These are phyloP conservation scores for Medauroidea extradentata DNA, from an alignment of 1,140 invertebrate species.

Conservation along the genomic window DNA sequence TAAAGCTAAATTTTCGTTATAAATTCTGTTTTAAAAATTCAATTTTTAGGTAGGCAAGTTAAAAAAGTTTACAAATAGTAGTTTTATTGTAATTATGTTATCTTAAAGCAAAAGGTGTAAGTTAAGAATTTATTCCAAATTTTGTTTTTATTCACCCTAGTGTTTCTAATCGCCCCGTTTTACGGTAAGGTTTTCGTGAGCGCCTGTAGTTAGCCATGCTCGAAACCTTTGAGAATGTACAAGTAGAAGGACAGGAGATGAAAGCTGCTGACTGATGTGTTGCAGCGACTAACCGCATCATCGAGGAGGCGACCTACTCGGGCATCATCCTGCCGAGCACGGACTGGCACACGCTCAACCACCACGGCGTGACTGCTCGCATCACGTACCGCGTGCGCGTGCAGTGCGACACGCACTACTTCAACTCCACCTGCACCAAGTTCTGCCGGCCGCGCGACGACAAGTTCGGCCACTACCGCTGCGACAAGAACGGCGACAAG, in stretches of 20 bases:
- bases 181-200: too few relatives aligned
- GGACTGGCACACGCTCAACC: conserved; percentile 86
- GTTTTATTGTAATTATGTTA: too few relatives aligned
- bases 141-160: too few relatives aligned
- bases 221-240: too few relatives aligned
- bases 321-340: conserved; percentile 82
- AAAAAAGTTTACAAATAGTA: too few relatives aligned
- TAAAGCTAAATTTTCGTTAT: too few relatives aligned
- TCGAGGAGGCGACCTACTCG: conserved; percentile 84
- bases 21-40: too few relatives aligned
- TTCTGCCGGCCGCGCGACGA: conserved; percentile 89
- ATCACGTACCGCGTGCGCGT: conserved; percentile 87
- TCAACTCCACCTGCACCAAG: conserved; percentile 90
- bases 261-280: conserved; percentile 27
- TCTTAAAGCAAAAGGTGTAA: too few relatives aligned
- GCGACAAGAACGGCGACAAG: conserved; percentile 83
- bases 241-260: neutral
- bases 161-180: too few relatives aligned
- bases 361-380: conserved; percentile 66
- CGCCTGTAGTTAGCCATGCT: too few relatives aligned
- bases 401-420: conserved; percentile 86
- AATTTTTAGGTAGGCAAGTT: too few relatives aligned
- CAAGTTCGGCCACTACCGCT: conserved; percentile 91
- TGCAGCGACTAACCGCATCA: conserved; percentile 62
- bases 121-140: too few relatives aligned